phyloP scores from a whole-genome alignment of 2,888 invertebrate species.

The Acronicta aceris region DNA sequence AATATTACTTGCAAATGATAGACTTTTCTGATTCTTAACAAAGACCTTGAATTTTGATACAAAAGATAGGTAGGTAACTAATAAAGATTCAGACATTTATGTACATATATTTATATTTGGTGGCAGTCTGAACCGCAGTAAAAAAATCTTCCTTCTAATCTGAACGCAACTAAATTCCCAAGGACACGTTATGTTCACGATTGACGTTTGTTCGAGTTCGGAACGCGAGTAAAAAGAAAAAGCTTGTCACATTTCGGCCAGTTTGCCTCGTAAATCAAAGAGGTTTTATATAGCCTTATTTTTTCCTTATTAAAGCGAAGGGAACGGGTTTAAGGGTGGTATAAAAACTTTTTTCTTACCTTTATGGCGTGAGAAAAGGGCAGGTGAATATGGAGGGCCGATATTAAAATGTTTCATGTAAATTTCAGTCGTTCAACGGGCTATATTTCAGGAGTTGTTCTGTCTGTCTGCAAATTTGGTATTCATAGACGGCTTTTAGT shows the following conservation, averaged over 20 bases:
- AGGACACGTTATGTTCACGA: conserved; percentile 66
- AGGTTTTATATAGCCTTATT: conserved; percentile 67
- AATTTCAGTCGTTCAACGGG: conserved; percentile 82
- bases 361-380: conserved; percentile 85
- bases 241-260: conserved; percentile 66
- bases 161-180: conserved; percentile 54
- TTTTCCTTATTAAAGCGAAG: conserved; percentile 54
- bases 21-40: conserved; percentile 39
- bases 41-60: conserved; percentile 50
- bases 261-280: conserved; percentile 62
- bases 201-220: conserved; percentile 69
- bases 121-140: no score
- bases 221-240: conserved; percentile 63
- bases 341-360: conserved; percentile 62
- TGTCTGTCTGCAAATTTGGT: conserved; percentile 83
- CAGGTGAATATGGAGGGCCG: conserved; percentile 77
- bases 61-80: conserved; percentile 29
- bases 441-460: conserved; percentile 80
- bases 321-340: conserved; percentile 61
- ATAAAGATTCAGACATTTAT: conserved; percentile 43
- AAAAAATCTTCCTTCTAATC: conserved; percentile 12
- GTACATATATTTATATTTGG: no score
- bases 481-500: conserved; percentile 84
- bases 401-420: conserved; percentile 89
- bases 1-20: conserved; percentile 6